These are phyloP conservation scores for Aplidium turbinatum DNA, from an alignment of 23 tunicate species.

Conservation along the genomic window DNA sequence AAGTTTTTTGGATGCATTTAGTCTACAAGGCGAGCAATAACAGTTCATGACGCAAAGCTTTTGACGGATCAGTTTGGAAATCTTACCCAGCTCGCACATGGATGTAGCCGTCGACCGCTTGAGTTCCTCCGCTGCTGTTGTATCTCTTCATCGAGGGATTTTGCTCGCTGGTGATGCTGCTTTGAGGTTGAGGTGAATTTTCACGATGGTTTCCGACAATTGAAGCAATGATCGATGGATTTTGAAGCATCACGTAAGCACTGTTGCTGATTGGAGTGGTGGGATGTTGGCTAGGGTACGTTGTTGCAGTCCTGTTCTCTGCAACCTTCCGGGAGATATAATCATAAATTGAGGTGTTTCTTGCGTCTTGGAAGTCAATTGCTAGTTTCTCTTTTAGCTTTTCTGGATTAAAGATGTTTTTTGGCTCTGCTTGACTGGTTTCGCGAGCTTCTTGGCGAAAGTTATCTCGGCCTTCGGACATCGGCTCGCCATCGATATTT, in stretches of 20 bases:
- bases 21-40: no score
- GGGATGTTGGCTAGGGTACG: not conserved
- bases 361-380: not conserved
- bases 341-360: not conserved
- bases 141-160: not conserved
- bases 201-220: conserved; percentile 9
- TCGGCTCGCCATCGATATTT: no score
- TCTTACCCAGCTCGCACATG: conserved; percentile 72
- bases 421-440: no score
- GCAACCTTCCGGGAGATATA: not conserved
- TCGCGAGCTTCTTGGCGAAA: no score
- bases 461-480: no score
- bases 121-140: not conserved
- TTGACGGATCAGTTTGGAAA: not conserved
- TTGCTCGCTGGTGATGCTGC: not conserved
- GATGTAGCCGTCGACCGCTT: conserved; percentile 43
- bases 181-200: not conserved
- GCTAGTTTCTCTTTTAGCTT: no score
- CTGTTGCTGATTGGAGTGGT: not conserved
- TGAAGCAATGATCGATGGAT: conserved; percentile 4
- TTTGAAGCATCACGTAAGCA: conserved; percentile 9
- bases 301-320: not conserved
- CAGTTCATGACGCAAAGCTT: no score
- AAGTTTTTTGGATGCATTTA: no score
- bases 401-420: no score